Evolutionary conservation across 2,888 invertebrate genomes (phyloP).

Genomic region (Frankliniella fusca): DNA sequence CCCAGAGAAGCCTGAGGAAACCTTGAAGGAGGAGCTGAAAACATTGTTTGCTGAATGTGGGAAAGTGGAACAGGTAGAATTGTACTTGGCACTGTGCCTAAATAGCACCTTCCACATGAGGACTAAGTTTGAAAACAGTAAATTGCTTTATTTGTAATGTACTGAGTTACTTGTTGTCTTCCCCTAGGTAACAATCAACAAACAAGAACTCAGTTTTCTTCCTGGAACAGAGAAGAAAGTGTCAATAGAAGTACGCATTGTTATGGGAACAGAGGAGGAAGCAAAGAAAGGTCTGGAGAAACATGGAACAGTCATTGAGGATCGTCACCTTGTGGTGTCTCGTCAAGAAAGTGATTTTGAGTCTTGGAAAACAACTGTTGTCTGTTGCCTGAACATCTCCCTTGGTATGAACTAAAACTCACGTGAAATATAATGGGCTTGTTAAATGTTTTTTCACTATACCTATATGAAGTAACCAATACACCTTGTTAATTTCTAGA

Average conservation of each 20-base stretch:
- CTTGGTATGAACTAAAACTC: neutral
- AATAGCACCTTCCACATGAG: neutral
- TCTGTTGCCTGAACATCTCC: neutral
- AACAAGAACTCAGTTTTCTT: neutral
- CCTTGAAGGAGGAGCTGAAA: neutral
- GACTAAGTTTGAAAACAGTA: neutral
- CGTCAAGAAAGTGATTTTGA: slow-evolving; percentile 10
- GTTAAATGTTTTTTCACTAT: neutral
- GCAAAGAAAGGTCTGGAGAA: slow-evolving; percentile 17
- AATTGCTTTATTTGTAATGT: neutral
- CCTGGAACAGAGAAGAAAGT: slow-evolving; percentile 14
- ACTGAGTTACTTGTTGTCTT: neutral
- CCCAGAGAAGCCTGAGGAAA: neutral
- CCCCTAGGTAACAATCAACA: neutral
- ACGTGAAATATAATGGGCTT: neutral
- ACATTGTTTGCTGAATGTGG: slow-evolving; percentile 17
- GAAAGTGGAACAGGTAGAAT: neutral
- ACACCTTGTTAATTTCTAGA: neutral
- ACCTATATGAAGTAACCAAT: neutral
- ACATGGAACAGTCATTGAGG: slow-evolving; percentile 13
- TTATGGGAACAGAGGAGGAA: slow-evolving; percentile 8
- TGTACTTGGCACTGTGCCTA: neutral
- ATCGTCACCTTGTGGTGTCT: slow-evolving; percentile 3
- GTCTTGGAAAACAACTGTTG: neutral
- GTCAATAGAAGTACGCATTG: neutral